Conservation (phyloP, 64 coral and sea anemone genomes). For the Dendrophyllia cribrosa region DNA sequence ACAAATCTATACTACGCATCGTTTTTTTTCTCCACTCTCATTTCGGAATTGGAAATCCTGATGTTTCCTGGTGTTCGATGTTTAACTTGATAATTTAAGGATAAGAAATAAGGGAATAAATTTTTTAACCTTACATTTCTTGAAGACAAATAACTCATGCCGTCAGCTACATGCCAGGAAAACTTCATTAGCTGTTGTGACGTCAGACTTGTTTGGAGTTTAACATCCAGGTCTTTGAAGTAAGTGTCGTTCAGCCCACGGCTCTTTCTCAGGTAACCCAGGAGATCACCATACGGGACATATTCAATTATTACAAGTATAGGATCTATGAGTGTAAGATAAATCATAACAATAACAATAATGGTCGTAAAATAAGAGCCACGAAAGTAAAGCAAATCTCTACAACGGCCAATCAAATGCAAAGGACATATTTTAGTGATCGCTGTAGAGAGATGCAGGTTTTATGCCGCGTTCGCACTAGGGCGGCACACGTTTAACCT, state of each 20-base stretch:
- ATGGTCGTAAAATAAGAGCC: not conserved
- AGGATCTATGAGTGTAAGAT: not conserved
- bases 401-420: no score
- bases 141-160: slow-evolving; percentile 48
- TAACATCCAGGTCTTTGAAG: slow-evolving; percentile 41
- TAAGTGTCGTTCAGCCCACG: slow-evolving; percentile 35
- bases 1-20: no score
- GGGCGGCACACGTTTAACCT: no score
- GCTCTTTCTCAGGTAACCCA: slow-evolving; percentile 39
- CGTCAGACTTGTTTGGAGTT: slow-evolving; percentile 12
- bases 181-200: slow-evolving; percentile 26
- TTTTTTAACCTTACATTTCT: slow-evolving; percentile 12
- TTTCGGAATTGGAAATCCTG: no score
- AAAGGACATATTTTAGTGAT: no score
- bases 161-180: slow-evolving; percentile 53
- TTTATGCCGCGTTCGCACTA: no score
- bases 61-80: no score
- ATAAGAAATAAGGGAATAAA: not conserved
- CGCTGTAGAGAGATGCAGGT: no score
- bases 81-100: not conserved
- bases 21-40: no score
- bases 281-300: slow-evolving; percentile 43
- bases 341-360: not conserved
- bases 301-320: slow-evolving; percentile 36
- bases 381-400: not conserved